Conservation (phyloP, 2,797 vertebrate genomes). For the Ciconia nigra region DNA sequence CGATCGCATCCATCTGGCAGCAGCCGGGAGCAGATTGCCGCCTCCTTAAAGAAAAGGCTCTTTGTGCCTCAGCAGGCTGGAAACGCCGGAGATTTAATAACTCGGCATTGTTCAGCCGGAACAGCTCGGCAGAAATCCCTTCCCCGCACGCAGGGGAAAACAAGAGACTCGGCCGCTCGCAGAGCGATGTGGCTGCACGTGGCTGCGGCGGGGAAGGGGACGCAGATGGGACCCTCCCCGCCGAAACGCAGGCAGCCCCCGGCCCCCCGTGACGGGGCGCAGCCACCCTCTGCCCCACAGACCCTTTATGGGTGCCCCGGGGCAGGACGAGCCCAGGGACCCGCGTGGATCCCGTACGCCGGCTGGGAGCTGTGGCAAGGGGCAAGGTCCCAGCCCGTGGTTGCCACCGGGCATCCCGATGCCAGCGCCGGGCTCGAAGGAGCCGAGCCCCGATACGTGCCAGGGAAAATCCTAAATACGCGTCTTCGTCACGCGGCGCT, state of each 20-base stretch:
- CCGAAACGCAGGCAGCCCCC: fast-evolving
- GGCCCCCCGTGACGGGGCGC: too few species aligned
- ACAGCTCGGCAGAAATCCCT: background rate
- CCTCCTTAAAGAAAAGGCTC: background rate
- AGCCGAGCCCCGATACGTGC: too few species aligned
- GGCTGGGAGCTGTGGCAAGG: background rate
- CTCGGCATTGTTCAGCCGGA: background rate
- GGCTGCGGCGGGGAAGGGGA: background rate
- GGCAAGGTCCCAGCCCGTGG: background rate
- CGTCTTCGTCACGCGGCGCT: background rate
- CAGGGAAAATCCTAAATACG: background rate
- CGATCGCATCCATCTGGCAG: background rate
- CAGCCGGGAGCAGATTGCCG: background rate
- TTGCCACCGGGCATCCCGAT: background rate
- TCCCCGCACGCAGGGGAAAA: background rate
- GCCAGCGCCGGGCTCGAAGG: background rate
- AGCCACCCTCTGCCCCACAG: background rate
- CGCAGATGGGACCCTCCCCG: background rate
- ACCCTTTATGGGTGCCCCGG: background rate
- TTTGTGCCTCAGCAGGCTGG: background rate
- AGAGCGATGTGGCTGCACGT: background rate
- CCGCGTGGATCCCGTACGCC: background rate
- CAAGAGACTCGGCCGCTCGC: background rate
- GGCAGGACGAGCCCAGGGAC: background rate
- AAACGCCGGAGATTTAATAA: background rate